Evolutionary conservation across 1,140 invertebrate species (phyloP).

Genomic region (Vanessa tameamea): DNA sequence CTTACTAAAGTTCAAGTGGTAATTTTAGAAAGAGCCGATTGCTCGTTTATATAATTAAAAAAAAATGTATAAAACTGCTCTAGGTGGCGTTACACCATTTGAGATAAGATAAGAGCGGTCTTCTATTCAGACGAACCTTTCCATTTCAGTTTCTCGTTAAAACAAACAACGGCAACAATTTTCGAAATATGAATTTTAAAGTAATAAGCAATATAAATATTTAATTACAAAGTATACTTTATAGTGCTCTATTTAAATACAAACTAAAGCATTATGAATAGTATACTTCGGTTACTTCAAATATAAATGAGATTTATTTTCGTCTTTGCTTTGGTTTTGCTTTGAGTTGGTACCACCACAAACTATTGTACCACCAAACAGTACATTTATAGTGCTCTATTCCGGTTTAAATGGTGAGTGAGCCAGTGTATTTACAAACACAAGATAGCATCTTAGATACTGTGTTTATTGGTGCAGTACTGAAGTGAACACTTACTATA

Average conservation of each 20-base stretch:
- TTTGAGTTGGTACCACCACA: no score
- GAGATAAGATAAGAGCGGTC: conserved; percentile 42
- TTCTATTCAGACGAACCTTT: conserved; percentile 39
- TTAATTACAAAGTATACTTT: conserved; percentile 3
- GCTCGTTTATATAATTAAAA: conserved; percentile 29
- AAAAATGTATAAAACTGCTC: conserved; percentile 33
- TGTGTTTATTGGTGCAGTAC: no score
- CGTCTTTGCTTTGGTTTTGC: no score
- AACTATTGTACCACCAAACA: no score
- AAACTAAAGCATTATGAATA: background rate
- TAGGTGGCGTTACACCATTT: conserved; percentile 36
- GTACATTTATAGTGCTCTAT: no score
- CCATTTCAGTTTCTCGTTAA: conserved; percentile 33
- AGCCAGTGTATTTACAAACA: no score
- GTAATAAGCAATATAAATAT: background rate
- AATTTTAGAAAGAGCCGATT: conserved; percentile 17
- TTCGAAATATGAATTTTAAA: background rate
- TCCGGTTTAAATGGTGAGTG: no score
- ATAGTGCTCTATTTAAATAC: background rate
- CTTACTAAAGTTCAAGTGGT: conserved; percentile 11
- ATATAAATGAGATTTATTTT: no score
- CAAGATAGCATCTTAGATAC: no score
- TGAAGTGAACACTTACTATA: no score
- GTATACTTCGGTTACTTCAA: no score
- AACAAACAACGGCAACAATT: background rate